Evolutionary conservation across 1,140 invertebrate species (phyloP).

Genomic region (Drosophila teissieri): DNA sequence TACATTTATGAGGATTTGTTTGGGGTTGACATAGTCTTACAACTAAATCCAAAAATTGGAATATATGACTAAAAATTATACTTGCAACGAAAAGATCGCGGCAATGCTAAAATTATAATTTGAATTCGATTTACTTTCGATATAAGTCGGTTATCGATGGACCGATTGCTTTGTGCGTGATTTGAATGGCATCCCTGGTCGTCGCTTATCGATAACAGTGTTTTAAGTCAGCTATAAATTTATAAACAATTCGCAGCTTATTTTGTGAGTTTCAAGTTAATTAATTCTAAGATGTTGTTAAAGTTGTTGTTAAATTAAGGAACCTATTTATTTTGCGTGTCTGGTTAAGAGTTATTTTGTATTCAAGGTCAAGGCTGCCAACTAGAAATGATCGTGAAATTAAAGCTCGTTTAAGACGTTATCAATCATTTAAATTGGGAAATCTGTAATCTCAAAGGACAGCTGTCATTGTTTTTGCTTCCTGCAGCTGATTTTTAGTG

Average conservation of each 20-base stretch:
- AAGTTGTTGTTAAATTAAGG: background rate
- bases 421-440: background rate
- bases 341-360: background rate
- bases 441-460: background rate
- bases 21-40: background rate
- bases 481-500: background rate
- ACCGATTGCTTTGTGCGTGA: background rate
- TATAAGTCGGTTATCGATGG: background rate
- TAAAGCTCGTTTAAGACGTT: background rate
- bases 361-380: background rate
- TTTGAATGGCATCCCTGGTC: background rate
- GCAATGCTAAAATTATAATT: background rate
- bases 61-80: too few relatives aligned
- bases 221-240: background rate
- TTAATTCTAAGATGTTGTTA: background rate
- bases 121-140: conserved; percentile 7
- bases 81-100: too few relatives aligned
- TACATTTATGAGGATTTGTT: background rate
- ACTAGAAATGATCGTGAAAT: background rate
- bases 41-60: background rate
- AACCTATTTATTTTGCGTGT: background rate
- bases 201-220: background rate
- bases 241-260: background rate
- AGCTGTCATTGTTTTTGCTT: background rate
- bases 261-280: background rate